Conservation (phyloP, 2,797 vertebrate genomes). For the Orestias chungarensis region DNA sequence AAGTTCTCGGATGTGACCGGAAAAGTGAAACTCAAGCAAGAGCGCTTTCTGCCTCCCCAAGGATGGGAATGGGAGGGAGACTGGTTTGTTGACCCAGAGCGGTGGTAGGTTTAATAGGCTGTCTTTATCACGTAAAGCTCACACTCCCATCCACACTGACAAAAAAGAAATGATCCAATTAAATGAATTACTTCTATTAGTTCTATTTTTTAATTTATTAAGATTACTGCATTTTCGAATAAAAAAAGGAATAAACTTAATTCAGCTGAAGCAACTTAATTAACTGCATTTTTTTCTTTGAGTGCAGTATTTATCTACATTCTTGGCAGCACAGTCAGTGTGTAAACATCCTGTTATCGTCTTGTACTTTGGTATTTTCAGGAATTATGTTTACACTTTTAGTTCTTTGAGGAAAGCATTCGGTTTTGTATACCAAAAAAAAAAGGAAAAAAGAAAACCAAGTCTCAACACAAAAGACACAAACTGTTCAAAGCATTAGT, state of each 20-base stretch:
- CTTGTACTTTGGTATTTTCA: neutral
- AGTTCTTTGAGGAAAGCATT: neutral
- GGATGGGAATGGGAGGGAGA: constrained; percentile 95
- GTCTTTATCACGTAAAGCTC: neutral
- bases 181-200: too few relatives aligned
- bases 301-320: too few relatives aligned
- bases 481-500: neutral
- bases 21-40: constrained; percentile 94
- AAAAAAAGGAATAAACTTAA: too few relatives aligned
- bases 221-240: too few relatives aligned
- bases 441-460: neutral
- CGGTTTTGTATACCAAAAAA: neutral
- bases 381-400: constrained; percentile 17
- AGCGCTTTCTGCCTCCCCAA: constrained; percentile 91
- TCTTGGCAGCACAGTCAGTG: neutral
- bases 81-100: constrained; percentile 93
- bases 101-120: constrained; percentile 76
- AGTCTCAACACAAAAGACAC: neutral
- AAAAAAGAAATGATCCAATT: too few relatives aligned
- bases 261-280: too few relatives aligned
- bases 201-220: too few relatives aligned
- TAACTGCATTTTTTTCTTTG: too few relatives aligned
- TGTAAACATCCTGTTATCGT: constrained; percentile 37
- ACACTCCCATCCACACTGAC: constrained; percentile 3
- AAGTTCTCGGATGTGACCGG: constrained; percentile 97